Evolutionary conservation across 2,797 vertebrate genomes (phyloP), one percentile per base, ranked within the genome.

Genomic region (Apogon hyalosoma): DNA sequence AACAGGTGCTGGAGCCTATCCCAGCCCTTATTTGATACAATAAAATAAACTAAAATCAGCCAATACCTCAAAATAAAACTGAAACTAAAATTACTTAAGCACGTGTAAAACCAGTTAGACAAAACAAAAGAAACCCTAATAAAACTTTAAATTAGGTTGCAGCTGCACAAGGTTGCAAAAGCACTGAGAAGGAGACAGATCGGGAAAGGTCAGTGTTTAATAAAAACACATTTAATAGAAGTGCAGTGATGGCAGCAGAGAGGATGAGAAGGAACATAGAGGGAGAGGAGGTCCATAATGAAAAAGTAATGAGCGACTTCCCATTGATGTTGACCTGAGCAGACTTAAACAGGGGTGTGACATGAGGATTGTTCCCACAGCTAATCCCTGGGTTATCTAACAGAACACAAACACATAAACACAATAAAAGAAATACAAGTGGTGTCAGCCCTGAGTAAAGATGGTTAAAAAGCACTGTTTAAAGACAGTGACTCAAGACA

Each of bases 141-240:
- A 33, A 33, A 33, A 33, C 31, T 33, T 7, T 7, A 33, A 24
- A 33, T 8, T 33, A 8, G 51, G 13, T 18, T 7, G 6, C 3
- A 50, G 16, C 19, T 31, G 12, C 8, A 8, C 38, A n/a, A 13
- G 8, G 3, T 41, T 11, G 43, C 33, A 43, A 11, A 33, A 8
- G 24, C 6, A 42, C 40, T 50, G 28, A 75, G 36, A 75, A 56
- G 9, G 13, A 70, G 77, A 47, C 18, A 36, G 19, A 33, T 33
- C 3, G 7, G 4, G 40, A 55, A 28, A 50, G 46, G 1, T 1
- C 11, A 47, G n/a, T 10, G 43, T 80, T 79, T 43, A 39, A 71
- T 77, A 79, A 87, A 92, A 92, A 90, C 56, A 55, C 62, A 43
- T 92, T 92, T 92, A 92, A 87, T 92, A 78, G 81, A 91, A 81